Evolutionary conservation across 2,888 invertebrate genomes (phyloP), one percentile per base, ranked within the genome.

Genomic region (Thera britannica): DNA sequence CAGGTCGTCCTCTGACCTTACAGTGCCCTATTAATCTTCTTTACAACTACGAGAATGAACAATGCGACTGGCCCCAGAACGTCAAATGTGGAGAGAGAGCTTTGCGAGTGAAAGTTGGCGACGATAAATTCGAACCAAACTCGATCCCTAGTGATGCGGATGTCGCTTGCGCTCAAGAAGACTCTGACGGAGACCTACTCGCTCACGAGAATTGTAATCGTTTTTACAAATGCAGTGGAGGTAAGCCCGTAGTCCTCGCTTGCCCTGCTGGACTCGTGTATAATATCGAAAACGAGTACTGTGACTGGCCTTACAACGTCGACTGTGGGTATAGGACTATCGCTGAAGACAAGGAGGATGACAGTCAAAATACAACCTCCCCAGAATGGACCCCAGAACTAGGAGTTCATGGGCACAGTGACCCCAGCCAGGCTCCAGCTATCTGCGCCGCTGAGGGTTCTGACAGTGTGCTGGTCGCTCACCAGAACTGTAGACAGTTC

Each of bases 401-500:
- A 38, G 56, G 38, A 23, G 7, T 12, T 23, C 52, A 64, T 35
- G 70, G 70, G 3, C 59, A 72, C 34, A 44, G 55, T 35, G 72
- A 74, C 36, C 73, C 74, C 3, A 73, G 67, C 38, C n/a, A 68
- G 35, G 76, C 76, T 58, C 60, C 70, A 9, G 67, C 57, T 2
- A 72, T 74, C 49, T 77, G 77, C 46, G 68, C 70, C 12, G 65
- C 67, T 6, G 48, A 65, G 23, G 54, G 38, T 0, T 72, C 75
- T 38, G 71, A 71, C 23, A 67, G 73, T n/a, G 56, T 69, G 2
- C 71, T 81, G n/a, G 72, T 78, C 7, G 75, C 81, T 8, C 85
- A 85, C 55, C 73, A 77, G 58, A 65, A 78, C 56, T 83, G 83
- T 64, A 77, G 75, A 64, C 68, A 82, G 36, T 83, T 79, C 64